phyloP scores from a whole-genome alignment of 2,888 invertebrate genomes.

The Chorisops tibialis region DNA sequence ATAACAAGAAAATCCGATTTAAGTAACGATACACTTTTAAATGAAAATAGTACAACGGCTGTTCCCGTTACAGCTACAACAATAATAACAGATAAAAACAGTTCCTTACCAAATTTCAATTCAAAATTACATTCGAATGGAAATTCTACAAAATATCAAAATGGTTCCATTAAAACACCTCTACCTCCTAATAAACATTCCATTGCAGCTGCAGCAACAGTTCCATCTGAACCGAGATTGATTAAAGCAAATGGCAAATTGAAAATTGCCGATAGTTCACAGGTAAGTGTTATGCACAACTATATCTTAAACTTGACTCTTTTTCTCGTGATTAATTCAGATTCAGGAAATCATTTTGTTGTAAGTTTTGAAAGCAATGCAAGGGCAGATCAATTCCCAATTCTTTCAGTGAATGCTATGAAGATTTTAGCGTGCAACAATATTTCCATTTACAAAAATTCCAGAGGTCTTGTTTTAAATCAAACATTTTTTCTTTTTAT shows the following conservation, averaged over 20 bases:
- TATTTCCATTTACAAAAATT: too few species aligned
- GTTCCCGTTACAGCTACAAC: neutral
- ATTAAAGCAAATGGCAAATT: slow-evolving; percentile 27
- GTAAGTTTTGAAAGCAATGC: too few species aligned
- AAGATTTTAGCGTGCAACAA: neutral
- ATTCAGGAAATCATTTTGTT: too few species aligned
- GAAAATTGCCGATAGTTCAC: slow-evolving; percentile 26
- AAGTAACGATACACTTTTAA: slow-evolving; percentile 26
- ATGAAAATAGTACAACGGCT: slow-evolving; percentile 19
- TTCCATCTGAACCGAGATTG: slow-evolving; percentile 27
- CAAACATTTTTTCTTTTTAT: slow-evolving; percentile 8
- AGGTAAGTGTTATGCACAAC: too few species aligned
- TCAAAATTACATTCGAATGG: slow-evolving; percentile 25
- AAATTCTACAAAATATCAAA: slow-evolving; percentile 24
- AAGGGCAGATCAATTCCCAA: too few species aligned
- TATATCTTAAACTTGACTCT: too few species aligned
- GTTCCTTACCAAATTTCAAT: slow-evolving; percentile 42
- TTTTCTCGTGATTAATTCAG: neutral
- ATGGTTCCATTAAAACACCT: slow-evolving; percentile 34
- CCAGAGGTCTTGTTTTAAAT: too few species aligned
- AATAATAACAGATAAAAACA: slow-evolving; percentile 40
- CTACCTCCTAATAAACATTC: slow-evolving; percentile 34
- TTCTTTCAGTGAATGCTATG: too few species aligned
- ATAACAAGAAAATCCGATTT: slow-evolving; percentile 9
- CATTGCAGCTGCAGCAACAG: slow-evolving; percentile 30